phyloP scores from a whole-genome alignment of 2,113 vertebrate genomes.

The Leptocoma aspasia region DNA sequence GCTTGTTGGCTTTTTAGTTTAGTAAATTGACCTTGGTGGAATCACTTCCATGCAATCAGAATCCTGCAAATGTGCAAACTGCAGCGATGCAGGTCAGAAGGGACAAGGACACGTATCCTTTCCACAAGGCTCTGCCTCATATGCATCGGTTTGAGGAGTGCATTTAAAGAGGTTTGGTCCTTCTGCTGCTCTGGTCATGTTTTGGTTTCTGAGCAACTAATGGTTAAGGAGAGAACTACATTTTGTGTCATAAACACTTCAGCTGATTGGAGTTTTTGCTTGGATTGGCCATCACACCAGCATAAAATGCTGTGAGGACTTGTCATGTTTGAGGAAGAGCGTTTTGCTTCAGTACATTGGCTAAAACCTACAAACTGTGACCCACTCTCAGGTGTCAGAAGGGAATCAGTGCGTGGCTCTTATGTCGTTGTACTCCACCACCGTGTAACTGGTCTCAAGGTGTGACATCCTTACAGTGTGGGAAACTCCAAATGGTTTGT shows the following conservation, averaged over 20 bases:
- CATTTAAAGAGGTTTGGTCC: neutral
- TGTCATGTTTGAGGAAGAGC: neutral
- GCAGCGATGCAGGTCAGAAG: neutral
- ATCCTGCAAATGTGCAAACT: neutral
- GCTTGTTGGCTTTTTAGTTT: neutral
- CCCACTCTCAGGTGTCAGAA: neutral
- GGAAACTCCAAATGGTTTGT: neutral
- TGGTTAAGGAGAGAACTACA: neutral
- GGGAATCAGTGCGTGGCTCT: neutral
- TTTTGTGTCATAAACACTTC: neutral
- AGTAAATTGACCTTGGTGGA: neutral
- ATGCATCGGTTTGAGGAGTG: neutral
- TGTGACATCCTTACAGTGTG: neutral
- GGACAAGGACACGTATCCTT: neutral
- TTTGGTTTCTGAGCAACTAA: neutral
- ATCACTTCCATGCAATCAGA: neutral
- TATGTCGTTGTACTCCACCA: rapidly evolving
- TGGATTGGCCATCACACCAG: neutral
- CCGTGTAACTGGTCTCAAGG: neutral
- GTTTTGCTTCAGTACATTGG: neutral
- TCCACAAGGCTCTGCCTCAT: neutral
- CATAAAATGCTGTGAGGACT: neutral
- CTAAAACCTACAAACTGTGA: neutral
- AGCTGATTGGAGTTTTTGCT: neutral
- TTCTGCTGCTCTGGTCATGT: neutral